Conservation (phyloP, 2,888 invertebrate genomes). For the Nephrotoma appendiculata region DNA sequence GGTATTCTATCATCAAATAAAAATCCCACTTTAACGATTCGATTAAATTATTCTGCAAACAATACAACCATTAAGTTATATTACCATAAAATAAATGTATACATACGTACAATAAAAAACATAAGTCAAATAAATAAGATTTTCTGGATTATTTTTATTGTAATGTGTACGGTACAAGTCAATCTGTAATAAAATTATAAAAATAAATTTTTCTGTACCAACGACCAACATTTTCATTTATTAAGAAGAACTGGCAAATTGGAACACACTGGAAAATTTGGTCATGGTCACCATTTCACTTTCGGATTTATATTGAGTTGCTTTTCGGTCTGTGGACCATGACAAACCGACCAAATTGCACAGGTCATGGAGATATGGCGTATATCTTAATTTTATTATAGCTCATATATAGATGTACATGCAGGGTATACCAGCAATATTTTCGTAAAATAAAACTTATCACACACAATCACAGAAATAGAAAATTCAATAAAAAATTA, state of each 20-base stretch:
- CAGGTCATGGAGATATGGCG: neutral
- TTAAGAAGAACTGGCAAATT: neutral
- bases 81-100: constrained; percentile 1
- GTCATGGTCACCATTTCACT: neutral
- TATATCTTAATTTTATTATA: neutral
- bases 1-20: neutral
- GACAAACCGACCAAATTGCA: neutral
- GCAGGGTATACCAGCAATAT: too few relatives aligned
- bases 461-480: neutral
- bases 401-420: neutral
- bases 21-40: neutral
- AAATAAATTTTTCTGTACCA: neutral
- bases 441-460: too few relatives aligned
- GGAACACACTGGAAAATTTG: neutral
- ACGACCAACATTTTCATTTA: neutral
- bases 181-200: neutral
- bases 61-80: neutral
- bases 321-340: neutral
- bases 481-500: neutral
- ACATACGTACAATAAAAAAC: neutral
- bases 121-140: neutral
- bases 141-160: neutral
- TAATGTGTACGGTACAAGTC: neutral
- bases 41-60: neutral
- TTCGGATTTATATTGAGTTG: neutral